Base-by-base conservation (phyloP, 2,888 invertebrate species). In the Celastrina argiolus region DNA sequence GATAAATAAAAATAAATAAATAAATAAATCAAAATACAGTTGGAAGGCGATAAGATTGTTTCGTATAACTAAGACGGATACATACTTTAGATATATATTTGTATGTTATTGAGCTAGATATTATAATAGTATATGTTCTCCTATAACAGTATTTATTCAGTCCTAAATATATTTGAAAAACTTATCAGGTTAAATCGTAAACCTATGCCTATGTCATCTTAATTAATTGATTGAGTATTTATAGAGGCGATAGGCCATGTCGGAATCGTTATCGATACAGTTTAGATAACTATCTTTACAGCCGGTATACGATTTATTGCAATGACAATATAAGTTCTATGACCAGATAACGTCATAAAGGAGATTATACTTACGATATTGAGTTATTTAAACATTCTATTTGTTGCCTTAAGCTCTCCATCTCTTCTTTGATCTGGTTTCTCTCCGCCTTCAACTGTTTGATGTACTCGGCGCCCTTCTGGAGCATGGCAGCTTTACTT, bases 401-500 rank as follows among this genome's bases (percentile, higher is more conserved):
- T 86, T 99, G 97, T 79, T 96, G 95, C 72, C 95, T 94, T 74
- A 98, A 90, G 70, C 93, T 94, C 74, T 97, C 97, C 93, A 97
- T 97, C 85, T 98, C 98, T 70, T 97, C 97, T 79, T 96, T 96
- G 70, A 98, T 93, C 78, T 96, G 94, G 78, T 94, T 94, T 69
- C 98, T 92, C 82, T 99, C 98, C 31, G 94, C 91, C 76, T 97
- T 95, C 75, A 99, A 87, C 81, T 97, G 96, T 77, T 96, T 95
- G 71, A 98, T 98, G 81, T 98, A 98, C 76, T 99, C 98, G 6
- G 98, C 98, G 68, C 98, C 98, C 83, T 98, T 98, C 82, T 98
- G 98, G 66, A 99, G 90, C 97, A 98, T 97, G 18, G 98, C 97
- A 56, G 98, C 98, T 90, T 99, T 99, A 88, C 97, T 97, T 74